Conservation (phyloP, 2,113 vertebrate genomes). For the Pangasianodon gigas region DNA sequence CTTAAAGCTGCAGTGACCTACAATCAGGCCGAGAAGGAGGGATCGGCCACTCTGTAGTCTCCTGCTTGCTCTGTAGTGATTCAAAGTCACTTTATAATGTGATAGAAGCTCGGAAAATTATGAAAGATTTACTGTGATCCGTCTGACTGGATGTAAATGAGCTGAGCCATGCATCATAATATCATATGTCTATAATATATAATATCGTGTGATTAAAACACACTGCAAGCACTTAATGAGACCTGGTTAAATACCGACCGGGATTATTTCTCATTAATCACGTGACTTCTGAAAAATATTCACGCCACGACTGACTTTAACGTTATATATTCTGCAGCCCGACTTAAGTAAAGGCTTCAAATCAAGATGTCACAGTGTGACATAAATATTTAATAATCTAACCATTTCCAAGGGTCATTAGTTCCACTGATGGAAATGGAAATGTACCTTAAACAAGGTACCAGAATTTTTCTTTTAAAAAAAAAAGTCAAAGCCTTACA, state of each 20-base stretch:
- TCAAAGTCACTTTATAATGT: background rate
- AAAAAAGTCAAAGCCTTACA: background rate
- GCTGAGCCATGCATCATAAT: background rate
- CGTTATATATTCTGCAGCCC: background rate
- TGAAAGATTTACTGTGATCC: background rate
- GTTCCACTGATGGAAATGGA: background rate
- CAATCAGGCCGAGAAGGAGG: conserved; percentile 16
- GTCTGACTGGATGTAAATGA: background rate
- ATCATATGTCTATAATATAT: background rate
- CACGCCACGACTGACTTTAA: background rate
- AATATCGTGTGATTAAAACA: background rate
- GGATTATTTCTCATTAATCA: background rate
- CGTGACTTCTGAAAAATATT: background rate
- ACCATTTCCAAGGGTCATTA: background rate
- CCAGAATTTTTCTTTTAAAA: background rate
- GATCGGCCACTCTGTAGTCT: background rate
- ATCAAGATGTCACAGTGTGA: background rate
- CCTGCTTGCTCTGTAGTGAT: background rate
- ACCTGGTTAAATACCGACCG: background rate
- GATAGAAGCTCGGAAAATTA: too few relatives aligned
- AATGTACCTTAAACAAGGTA: background rate
- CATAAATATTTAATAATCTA: background rate
- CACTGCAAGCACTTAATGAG: background rate
- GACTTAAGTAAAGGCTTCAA: fast-evolving
- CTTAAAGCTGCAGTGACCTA: conserved; percentile 53